Evolutionary conservation across 2,888 invertebrate species (phyloP), one percentile per base, ranked within the genome.

Genomic region (Conops quadrifasciatus): DNA sequence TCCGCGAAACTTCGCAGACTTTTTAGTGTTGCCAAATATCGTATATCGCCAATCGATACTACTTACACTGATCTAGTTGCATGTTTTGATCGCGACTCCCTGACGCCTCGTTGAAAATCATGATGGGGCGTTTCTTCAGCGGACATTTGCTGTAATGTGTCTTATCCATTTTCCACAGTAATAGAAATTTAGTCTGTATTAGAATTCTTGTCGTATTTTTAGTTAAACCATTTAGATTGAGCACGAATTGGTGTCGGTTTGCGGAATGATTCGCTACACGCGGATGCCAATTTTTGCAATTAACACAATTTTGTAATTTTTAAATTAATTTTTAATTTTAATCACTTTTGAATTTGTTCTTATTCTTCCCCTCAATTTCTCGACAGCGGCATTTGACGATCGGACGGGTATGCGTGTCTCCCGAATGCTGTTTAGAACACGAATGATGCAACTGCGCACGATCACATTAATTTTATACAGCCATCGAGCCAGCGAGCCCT

Each of bases 111-210:
- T 63, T 76, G 36, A 73, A 24, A 70, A 81, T 70, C 73, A 79
- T 76, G 62, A 85, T 81, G 13, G 85, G 85, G 36, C 85, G 80
- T 78, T 85, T 85, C 68, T 85, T 85, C 26, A 85, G 78, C 72
- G 85, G 85, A 72, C 85, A 85, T 78, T 82, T 84, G 72, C 83
- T 84, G 73, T 84, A 85, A 72, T 84, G 86, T 19, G 78, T 75
- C 71, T 82, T 84, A 81, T 85, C 82, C 84, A 85, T 81, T 43
- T 77, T 28, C 19, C 49, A 51, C 49, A n/a, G 13, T n/a, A 9
- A 2, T n/a, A 21, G 1, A 11, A 16, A 13, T n/a, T 49, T 49
- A 4, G 4, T 16, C 49, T n/a, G 21, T 2, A 5, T 53, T 53
- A n/a, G n/a, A 9, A n/a, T n/a, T n/a, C n/a, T n/a, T n/a, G n/a